Base-by-base conservation (phyloP, 2,113 vertebrate genomes). In the Ageneiosus marmoratus region DNA sequence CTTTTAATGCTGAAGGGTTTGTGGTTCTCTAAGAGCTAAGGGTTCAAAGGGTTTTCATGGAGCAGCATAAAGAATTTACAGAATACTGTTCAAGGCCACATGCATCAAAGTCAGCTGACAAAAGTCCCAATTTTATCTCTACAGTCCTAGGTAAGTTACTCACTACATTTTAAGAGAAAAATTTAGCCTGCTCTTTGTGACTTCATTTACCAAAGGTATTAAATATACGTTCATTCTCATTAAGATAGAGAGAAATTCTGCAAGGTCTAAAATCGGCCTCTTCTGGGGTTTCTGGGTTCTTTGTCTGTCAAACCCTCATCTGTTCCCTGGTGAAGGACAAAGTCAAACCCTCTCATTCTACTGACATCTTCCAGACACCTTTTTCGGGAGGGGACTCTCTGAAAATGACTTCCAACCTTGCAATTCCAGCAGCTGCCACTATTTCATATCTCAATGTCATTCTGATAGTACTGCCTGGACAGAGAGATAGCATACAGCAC, bases 341-440 rank as follows among this genome's bases (percentile, higher is more conserved):
- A 29, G 32, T 75, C 15, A 41, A 15, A 46, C 56, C 5, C 67
- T 62, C 77, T 58, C 29, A 5, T 55, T 56, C 50, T 63, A 20
- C 29, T n/a, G 50, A 53, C 72, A n/a, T 48, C 27, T 60, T 12
- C 55, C 32, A 8, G 55, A 11, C 85, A 79, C 77, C 81, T 86
- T 78, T 62, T 69, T 86, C 10, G 16, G 34, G 32, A 51, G 9
- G 13, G 50, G 51, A 18, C 29, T 22, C 48, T 29, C 24, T 29
- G 32, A 60, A 51, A 79, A 56, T 44, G 32, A 67, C 70, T 74
- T 50, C 72, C 86, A 83, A 86, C 88, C 85, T 80, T 29, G 58
- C 78, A 53, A 85, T 89, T 84, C 78, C 27, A 86, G 77, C 79
- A 83, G 80, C 81, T 85, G 84, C 72, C 74, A 44, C 82, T 75